Evolutionary conservation across 2,113 vertebrate genomes (phyloP), one percentile per base, ranked within the genome.

Genomic region (Litocranius walleri): DNA sequence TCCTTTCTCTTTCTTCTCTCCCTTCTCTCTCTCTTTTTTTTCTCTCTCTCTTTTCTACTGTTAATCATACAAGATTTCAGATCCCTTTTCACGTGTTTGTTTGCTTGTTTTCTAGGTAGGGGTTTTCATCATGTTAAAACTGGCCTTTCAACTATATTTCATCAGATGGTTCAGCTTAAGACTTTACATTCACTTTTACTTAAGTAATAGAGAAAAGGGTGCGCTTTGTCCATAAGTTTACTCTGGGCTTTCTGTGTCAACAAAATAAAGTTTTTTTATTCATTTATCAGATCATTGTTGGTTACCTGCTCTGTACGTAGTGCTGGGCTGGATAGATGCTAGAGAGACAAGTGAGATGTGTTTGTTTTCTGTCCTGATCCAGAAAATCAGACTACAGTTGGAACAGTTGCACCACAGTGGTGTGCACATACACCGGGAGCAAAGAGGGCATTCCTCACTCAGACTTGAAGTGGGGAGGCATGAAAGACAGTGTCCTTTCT

Each of bases 41-140:
- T 23, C 27, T 29, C 2, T 33, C 27, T 29, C 36, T 54, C 25
- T 17, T 14, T 3, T 25, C 29, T 40, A 4, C 16, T 54, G 80
- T 87, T 82, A 91, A 61, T 74, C 88, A 93, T 43, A 74, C n/a
- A 96, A 62, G 84, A 82, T 92, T 97, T 97, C 77, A 96, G 71
- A 91, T 94, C 85, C 59, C 91, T 97, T 97, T 96, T 67, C 40
- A 84, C 3, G 3, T 95, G 52, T 90, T 77, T n/a, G 7, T 4
- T 93, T 71, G 85, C 81, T n/a, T n/a, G 7, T 54, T 54, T 7
- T 2, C 54, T 80, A 30, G 27, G 25, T 78, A 29, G 1, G 9
- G 16, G 78, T 8, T 80, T 7, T 97, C 33, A 1, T 23, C 30
- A 33, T 91, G 45, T 33, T 93, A 43, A 97, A 82, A 77, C 67